Evolutionary conservation across 1,140 invertebrate genomes (phyloP).

Genomic region (Agrilus planipennis): DNA sequence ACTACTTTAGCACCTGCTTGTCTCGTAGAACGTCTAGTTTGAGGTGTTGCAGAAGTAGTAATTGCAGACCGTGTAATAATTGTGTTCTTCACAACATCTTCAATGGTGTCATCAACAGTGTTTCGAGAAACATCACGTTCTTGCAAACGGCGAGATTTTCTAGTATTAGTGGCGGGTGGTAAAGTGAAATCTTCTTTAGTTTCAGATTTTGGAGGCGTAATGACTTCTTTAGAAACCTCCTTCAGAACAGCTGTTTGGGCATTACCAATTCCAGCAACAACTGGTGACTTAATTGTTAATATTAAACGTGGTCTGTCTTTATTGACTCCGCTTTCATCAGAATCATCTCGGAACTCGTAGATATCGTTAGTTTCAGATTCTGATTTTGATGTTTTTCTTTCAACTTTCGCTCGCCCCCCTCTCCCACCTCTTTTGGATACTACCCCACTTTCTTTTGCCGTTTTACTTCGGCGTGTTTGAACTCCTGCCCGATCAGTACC

Average conservation of each 20-base stretch:
- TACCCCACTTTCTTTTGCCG: constrained; percentile 42
- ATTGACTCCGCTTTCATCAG: constrained; percentile 44
- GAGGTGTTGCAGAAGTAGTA: constrained; percentile 24
- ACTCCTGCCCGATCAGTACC: constrained; percentile 14
- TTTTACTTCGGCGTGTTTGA: constrained; percentile 36
- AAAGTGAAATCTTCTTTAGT: constrained; percentile 50
- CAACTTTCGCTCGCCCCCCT: constrained; percentile 40
- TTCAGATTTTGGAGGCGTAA: constrained; percentile 29
- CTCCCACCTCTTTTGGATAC: constrained; percentile 36
- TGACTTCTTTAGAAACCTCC: constrained; percentile 30
- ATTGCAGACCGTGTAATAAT: constrained; percentile 25
- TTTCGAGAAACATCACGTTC: constrained; percentile 60
- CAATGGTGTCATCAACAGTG: constrained; percentile 74
- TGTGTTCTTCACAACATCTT: constrained; percentile 65
- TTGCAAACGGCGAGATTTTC: constrained; percentile 67
- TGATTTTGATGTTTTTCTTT: constrained; percentile 42
- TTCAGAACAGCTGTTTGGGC: constrained; percentile 38
- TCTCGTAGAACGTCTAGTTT: constrained; percentile 20
- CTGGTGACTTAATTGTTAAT: constrained; percentile 65
- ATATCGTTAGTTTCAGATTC: constrained; percentile 46
- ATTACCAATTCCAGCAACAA: constrained; percentile 28
- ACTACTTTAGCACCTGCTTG: constrained; percentile 24
- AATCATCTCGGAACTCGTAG: constrained; percentile 76
- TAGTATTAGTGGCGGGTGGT: constrained; percentile 45
- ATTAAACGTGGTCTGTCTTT: constrained; percentile 59